Evolutionary conservation across 2,797 vertebrate genomes (phyloP).

Genomic region (Arnoldichthys spilopterus): DNA sequence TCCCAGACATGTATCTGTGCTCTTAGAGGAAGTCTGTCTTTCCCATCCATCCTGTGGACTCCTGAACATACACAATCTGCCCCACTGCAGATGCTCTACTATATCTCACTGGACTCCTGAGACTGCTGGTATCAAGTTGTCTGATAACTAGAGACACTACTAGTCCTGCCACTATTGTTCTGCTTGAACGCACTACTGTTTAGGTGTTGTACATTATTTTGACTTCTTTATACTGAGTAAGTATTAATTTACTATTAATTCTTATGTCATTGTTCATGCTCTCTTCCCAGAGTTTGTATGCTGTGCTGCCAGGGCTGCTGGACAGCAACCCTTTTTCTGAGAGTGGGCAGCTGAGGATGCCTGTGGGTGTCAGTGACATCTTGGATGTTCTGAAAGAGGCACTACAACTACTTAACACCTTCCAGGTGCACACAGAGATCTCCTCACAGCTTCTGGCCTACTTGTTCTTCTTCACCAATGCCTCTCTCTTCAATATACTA

Average conservation of each 20-base stretch:
- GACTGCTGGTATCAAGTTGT: not conserved
- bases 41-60: conserved; percentile 46
- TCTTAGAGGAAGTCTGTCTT: conserved; percentile 44
- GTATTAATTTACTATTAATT: not conserved
- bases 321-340: conserved; percentile 83
- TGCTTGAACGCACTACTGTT: not conserved
- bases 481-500: conserved; percentile 82
- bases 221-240: not conserved
- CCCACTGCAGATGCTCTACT: not conserved
- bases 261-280: not conserved
- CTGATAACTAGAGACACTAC: not conserved
- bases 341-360: conserved; percentile 70
- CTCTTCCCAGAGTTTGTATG: conserved; percentile 77
- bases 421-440: conserved; percentile 79
- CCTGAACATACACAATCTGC: conserved; percentile 22
- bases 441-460: conserved; percentile 78
- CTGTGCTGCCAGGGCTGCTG: conserved; percentile 73
- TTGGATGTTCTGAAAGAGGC: conserved; percentile 78
- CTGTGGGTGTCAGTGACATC: conserved; percentile 69
- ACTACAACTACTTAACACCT: conserved; percentile 71
- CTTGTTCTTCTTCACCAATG: conserved; percentile 85
- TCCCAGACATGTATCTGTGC: conserved; percentile 23
- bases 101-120: conserved; percentile 12
- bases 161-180: not conserved
- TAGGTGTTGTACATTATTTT: not conserved